Evolutionary conservation across 2,113 vertebrate genomes (phyloP).

Genomic region (Callocephalon fimbriatum): DNA sequence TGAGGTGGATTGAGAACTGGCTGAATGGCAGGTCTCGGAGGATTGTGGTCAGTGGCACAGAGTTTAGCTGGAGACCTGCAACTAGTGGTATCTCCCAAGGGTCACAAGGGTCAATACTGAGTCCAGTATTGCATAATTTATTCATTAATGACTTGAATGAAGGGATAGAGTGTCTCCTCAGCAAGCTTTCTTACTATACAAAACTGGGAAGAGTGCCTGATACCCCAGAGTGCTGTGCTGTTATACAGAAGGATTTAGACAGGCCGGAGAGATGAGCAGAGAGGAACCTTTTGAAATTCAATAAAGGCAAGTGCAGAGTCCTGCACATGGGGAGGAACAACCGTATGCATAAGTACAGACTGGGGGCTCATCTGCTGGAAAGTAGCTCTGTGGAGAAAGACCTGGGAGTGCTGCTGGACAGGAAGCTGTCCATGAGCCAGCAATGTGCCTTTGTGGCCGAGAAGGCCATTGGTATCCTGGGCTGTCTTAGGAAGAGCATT

Average conservation of each 20-base stretch:
- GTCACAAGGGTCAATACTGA: neutral
- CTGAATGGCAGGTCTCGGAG: neutral
- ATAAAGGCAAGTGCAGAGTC: neutral
- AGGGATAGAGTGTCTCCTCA: neutral
- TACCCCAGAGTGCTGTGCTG: neutral
- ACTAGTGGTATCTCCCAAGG: neutral
- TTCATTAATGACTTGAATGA: neutral
- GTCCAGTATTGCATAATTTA: neutral
- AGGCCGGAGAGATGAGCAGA: neutral
- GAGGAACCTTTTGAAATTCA: neutral
- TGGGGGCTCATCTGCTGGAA: neutral
- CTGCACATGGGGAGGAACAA: neutral
- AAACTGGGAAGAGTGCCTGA: neutral
- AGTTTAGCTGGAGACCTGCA: neutral
- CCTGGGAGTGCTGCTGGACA: neutral
- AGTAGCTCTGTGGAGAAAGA: neutral
- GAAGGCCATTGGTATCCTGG: neutral
- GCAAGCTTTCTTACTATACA: neutral
- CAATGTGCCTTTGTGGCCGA: neutral
- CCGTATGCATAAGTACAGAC: neutral
- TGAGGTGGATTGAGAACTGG: neutral
- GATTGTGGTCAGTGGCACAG: neutral
- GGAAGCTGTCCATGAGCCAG: neutral
- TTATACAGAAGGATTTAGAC: neutral
- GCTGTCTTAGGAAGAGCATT: neutral